Conservation (phyloP, 2,113 vertebrate species). For the Motacilla alba region DNA sequence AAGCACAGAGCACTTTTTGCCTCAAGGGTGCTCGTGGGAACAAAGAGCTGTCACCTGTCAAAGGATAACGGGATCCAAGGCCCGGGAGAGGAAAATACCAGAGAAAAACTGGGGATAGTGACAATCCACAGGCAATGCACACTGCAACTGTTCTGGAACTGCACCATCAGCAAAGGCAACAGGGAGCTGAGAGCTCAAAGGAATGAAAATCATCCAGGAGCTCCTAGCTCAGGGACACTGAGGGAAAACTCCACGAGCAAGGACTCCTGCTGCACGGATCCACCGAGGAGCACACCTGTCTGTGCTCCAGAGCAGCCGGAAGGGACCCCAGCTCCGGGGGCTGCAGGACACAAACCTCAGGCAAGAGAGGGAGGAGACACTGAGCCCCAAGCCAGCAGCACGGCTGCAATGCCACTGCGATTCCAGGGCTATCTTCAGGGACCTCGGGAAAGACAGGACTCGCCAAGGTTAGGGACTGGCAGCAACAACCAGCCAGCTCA, state of each 20-base stretch:
- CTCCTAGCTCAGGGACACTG: rapidly evolving
- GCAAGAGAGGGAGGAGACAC: background rate
- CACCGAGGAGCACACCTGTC: rapidly evolving
- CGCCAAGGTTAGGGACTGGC: background rate
- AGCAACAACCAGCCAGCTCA: background rate
- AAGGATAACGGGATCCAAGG: background rate
- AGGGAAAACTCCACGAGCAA: background rate
- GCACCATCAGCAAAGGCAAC: background rate
- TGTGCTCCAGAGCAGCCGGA: background rate
- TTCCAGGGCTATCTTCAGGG: background rate
- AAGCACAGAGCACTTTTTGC: background rate
- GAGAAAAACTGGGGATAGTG: background rate
- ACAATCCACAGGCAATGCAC: background rate
- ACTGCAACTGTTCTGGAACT: background rate
- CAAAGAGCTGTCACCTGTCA: background rate
- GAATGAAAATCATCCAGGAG: background rate
- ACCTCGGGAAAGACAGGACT: background rate
- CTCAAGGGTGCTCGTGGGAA: background rate
- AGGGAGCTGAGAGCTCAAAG: background rate
- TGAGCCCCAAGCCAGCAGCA: background rate
- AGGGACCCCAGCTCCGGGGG: background rate
- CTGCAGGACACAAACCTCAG: rapidly evolving
- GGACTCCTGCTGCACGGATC: background rate
- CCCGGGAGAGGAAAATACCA: background rate
- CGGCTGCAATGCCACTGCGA: background rate